These are phyloP conservation scores for Sinelater perroti DNA, from an alignment of 2,888 invertebrate species.

Conservation along the genomic window DNA sequence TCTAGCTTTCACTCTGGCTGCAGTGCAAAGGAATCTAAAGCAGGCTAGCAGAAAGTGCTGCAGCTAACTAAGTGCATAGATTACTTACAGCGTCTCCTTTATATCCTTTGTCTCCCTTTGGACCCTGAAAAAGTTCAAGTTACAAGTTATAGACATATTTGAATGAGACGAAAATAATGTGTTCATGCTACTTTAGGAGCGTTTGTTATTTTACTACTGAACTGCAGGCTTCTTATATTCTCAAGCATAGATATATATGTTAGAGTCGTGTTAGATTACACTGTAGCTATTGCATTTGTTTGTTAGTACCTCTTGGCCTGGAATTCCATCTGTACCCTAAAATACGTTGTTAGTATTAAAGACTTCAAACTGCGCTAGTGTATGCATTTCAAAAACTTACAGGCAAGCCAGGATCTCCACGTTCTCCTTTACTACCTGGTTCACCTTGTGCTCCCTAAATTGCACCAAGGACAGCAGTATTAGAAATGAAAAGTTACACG, in stretches of 20 bases:
- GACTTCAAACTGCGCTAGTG: conserved; percentile 18
- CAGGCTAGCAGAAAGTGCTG: conserved; percentile 10
- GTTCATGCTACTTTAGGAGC: conserved; percentile 8
- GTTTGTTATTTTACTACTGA: conserved; percentile 18
- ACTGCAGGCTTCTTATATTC: conserved; percentile 12
- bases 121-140: conserved; percentile 71
- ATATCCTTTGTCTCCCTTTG: conserved; percentile 88
- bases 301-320: conserved; percentile 82
- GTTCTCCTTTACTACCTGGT: conserved; percentile 90
- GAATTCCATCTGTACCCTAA: conserved; percentile 94
- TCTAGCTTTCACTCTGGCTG: conserved; percentile 14
- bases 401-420: conserved; percentile 92
- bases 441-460: conserved; percentile 90
- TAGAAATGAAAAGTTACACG: not conserved
- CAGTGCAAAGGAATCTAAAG: conserved; percentile 8
- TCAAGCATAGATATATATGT: conserved; percentile 7
- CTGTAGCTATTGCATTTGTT: conserved; percentile 11
- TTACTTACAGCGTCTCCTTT: conserved; percentile 84
- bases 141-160: conserved; percentile 22
- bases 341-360: conserved; percentile 55
- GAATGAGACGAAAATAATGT: conserved; percentile 1
- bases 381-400: conserved; percentile 73
- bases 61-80: conserved; percentile 7
- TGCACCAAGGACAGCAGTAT: conserved; percentile 34
- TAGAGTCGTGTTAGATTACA: too few species aligned